Conservation (phyloP, 2,888 invertebrate genomes). For the Luffia ferchaultella region DNA sequence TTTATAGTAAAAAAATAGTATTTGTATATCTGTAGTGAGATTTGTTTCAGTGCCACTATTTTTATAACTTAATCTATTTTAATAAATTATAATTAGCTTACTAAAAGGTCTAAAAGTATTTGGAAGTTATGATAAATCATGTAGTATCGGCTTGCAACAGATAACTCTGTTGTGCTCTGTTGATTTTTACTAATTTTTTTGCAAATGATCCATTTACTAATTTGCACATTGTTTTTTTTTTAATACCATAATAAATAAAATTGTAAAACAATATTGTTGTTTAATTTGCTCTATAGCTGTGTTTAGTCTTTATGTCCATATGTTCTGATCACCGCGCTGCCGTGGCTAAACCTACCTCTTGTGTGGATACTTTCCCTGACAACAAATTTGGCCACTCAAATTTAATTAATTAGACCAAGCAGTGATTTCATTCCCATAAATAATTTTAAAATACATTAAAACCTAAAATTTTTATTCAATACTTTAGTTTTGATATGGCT, state of each 20-base stretch:
- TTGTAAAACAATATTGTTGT: conserved; percentile 20
- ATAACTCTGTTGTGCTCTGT: neutral
- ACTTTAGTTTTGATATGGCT: too few relatives aligned
- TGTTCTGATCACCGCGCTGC: neutral
- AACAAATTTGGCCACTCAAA: too few relatives aligned
- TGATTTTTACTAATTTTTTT: conserved; percentile 7
- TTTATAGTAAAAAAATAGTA: conserved; percentile 29
- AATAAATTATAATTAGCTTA: conserved; percentile 15
- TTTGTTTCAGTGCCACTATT: conserved; percentile 14
- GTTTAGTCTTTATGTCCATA: too few relatives aligned
- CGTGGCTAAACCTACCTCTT: neutral
- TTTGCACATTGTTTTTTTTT: conserved; percentile 57
- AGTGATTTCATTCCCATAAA: too few relatives aligned
- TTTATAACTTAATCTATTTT: conserved; percentile 24
- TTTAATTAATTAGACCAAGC: too few relatives aligned
- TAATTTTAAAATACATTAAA: too few relatives aligned
- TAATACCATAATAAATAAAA: conserved; percentile 56
- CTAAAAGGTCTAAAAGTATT: conserved; percentile 2
- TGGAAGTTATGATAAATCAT: neutral
- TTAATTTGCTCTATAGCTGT: neutral
- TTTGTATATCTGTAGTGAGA: conserved; percentile 20
- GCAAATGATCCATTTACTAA: conserved; percentile 42
- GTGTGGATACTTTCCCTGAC: too few relatives aligned
- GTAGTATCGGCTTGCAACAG: conserved; percentile 6
- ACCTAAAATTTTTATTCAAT: too few relatives aligned